Conservation (phyloP, 2,113 vertebrate genomes). For the Hydropotes inermis region DNA sequence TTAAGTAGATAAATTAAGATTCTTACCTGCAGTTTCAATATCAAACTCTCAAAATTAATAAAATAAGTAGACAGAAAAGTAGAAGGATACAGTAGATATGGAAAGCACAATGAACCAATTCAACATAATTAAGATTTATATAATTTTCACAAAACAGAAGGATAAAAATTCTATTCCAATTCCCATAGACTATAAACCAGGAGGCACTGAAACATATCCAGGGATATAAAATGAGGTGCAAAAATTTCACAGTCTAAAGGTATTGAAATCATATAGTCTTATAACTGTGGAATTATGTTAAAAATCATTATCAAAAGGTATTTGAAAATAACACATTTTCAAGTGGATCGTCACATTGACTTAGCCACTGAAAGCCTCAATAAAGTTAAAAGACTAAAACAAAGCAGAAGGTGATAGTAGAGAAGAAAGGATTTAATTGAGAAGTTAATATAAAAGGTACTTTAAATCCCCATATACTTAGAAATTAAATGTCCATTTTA, state of each 20-base stretch:
- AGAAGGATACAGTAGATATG: neutral
- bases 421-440: neutral
- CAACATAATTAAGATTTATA: neutral
- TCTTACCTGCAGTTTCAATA: neutral
- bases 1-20: neutral
- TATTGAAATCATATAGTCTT: neutral
- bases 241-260: neutral
- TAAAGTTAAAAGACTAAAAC: neutral
- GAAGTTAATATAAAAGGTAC: neutral
- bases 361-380: neutral
- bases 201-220: neutral
- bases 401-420: neutral
- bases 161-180: neutral
- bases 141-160: neutral
- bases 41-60: neutral
- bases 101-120: neutral
- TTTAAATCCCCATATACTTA: neutral
- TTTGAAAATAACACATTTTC: neutral
- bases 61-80: neutral
- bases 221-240: neutral
- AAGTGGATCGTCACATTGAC: neutral
- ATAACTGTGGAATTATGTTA: neutral
- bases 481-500: neutral
- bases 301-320: neutral
- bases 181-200: neutral